Evolutionary conservation across 2,113 vertebrate species (phyloP).

Genomic region (Nothocercus julius): DNA sequence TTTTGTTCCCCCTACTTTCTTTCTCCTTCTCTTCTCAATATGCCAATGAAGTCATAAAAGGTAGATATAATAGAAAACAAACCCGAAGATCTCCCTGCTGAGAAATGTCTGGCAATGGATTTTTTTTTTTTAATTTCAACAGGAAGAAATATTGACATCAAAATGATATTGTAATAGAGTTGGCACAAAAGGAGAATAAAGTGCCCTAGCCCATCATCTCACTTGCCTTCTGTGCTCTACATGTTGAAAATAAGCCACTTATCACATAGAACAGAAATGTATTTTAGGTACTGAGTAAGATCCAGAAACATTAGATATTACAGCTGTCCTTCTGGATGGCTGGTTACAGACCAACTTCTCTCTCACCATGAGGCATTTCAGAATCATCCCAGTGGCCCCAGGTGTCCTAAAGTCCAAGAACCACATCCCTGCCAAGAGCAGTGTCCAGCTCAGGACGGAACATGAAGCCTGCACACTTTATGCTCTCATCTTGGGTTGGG

Average conservation of each 20-base stretch:
- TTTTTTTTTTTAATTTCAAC: constrained; percentile 58
- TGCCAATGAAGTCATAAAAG: constrained; percentile 58
- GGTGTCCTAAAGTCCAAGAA: background rate
- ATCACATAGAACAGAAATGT: background rate
- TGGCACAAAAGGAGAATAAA: constrained; percentile 68
- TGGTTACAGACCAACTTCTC: background rate
- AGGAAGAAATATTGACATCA: constrained; percentile 63
- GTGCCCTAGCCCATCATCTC: constrained; percentile 53
- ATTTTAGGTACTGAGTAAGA: constrained; percentile 34
- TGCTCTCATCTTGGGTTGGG: background rate
- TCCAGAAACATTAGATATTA: background rate
- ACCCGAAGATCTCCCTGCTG: constrained; percentile 45
- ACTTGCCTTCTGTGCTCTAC: constrained; percentile 38
- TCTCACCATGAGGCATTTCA: background rate
- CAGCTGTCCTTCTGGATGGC: background rate
- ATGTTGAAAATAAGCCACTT: constrained; percentile 60
- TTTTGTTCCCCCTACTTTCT: background rate
- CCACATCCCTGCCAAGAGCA: background rate
- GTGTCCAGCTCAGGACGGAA: background rate
- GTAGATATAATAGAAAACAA: constrained; percentile 60
- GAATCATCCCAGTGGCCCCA: background rate
- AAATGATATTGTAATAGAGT: constrained; percentile 71
- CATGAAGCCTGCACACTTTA: background rate
- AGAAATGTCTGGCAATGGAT: constrained; percentile 71
- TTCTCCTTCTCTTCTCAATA: constrained; percentile 7